Conservation (phyloP, 2,113 vertebrate species). For the Atrichornis clamosus region DNA sequence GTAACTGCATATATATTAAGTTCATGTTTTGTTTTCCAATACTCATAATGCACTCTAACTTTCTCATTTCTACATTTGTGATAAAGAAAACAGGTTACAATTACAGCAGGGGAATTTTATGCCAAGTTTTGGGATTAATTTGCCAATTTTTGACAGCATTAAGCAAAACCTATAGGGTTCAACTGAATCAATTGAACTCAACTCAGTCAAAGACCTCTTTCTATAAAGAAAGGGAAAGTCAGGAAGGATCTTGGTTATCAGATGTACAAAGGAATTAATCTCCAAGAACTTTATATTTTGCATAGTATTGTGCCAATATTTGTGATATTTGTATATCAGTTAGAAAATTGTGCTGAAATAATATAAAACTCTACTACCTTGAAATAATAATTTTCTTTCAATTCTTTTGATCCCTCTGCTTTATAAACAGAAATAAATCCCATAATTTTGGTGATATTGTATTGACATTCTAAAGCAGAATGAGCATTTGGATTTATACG, state of each 20-base stretch:
- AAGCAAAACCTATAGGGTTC: not conserved
- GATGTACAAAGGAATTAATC: not conserved
- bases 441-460: accelerated
- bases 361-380: not conserved
- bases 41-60: not conserved
- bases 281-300: not conserved
- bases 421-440: not conserved
- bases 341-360: not conserved
- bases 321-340: not conserved
- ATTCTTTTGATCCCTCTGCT: not conserved
- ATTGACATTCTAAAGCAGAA: not conserved
- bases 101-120: not conserved
- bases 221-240: not conserved
- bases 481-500: not conserved
- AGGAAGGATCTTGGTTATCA: not conserved
- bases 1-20: not conserved
- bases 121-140: not conserved
- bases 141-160: not conserved
- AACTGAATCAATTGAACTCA: not conserved
- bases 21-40: not conserved
- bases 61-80: not conserved
- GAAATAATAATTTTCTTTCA: not conserved
- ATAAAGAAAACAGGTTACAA: not conserved
- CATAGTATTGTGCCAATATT: not conserved
- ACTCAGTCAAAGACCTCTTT: not conserved